These are phyloP conservation scores for Drosophila nikananu DNA, from an alignment of 1,140 invertebrate species.

Conservation along the genomic window DNA sequence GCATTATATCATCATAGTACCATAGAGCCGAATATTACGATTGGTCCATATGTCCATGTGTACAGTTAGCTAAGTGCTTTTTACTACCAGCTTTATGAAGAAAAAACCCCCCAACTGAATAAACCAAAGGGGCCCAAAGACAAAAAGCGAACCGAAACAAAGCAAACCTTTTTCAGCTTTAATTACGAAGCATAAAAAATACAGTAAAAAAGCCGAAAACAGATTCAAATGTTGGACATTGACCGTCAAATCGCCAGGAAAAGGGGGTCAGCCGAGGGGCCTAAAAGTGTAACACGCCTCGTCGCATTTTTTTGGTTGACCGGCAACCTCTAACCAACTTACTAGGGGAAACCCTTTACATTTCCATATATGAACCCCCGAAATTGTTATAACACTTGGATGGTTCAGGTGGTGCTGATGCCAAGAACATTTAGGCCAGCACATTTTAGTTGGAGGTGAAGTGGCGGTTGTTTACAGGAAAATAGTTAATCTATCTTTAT, in stretches of 20 bases:
- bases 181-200: slow-evolving; percentile 47
- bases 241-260: slow-evolving; percentile 40
- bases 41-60: slow-evolving; percentile 29
- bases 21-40: slow-evolving; percentile 24
- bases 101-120: neutral
- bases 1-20: slow-evolving; percentile 40
- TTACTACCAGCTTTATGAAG: slow-evolving; percentile 19
- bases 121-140: slow-evolving; percentile 16
- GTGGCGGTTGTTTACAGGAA: neutral
- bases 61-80: slow-evolving; percentile 52
- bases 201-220: slow-evolving; percentile 44
- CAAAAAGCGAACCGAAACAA: slow-evolving; percentile 34
- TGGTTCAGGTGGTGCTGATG: slow-evolving; percentile 13
- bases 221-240: slow-evolving; percentile 40
- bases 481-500: neutral
- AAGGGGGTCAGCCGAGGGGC: neutral
- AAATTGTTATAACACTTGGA: neutral
- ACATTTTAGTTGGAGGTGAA: neutral
- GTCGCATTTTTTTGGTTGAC: slow-evolving; percentile 42
- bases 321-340: slow-evolving; percentile 10
- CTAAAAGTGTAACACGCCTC: slow-evolving; percentile 47
- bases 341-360: neutral
- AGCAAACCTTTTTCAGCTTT: slow-evolving; percentile 44
- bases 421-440: slow-evolving; percentile 17
- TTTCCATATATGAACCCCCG: neutral